These are phyloP conservation scores for Tamias sibiricus DNA, from an alignment of 2,113 vertebrate genomes.

Conservation along the genomic window DNA sequence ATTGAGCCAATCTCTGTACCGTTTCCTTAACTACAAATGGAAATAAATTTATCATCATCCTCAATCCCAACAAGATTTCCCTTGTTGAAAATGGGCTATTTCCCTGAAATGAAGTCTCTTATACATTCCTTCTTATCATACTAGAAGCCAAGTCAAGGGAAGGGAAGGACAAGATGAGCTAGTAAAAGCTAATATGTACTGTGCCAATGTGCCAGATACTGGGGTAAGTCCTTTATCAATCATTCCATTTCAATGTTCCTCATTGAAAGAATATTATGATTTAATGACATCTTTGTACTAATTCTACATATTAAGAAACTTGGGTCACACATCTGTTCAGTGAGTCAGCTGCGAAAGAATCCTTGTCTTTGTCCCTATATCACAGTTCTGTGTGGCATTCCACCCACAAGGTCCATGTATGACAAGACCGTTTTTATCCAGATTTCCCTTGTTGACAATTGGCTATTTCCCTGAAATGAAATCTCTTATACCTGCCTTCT, in stretches of 20 bases:
- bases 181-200: no score
- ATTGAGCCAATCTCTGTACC: not conserved
- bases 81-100: no score
- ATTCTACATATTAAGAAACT: not conserved
- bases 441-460: not conserved
- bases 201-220: not conserved
- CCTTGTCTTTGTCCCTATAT: not conserved
- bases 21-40: not conserved
- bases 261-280: not conserved
- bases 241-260: not conserved
- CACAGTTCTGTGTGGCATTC: not conserved
- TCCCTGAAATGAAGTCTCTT: no score
- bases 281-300: not conserved
- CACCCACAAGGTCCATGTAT: not conserved
- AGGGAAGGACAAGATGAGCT: not conserved
- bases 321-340: not conserved
- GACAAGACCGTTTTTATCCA: not conserved
- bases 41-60: not conserved
- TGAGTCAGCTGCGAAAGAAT: not conserved
- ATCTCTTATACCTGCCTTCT: not conserved
- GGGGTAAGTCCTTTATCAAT: not conserved
- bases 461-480: not conserved
- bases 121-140: no score
- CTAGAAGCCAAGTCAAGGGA: not conserved
- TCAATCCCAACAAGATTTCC: rapidly evolving